Conservation (phyloP, 2,113 vertebrate genomes). For the Pangasianodon hypophthalmus region DNA sequence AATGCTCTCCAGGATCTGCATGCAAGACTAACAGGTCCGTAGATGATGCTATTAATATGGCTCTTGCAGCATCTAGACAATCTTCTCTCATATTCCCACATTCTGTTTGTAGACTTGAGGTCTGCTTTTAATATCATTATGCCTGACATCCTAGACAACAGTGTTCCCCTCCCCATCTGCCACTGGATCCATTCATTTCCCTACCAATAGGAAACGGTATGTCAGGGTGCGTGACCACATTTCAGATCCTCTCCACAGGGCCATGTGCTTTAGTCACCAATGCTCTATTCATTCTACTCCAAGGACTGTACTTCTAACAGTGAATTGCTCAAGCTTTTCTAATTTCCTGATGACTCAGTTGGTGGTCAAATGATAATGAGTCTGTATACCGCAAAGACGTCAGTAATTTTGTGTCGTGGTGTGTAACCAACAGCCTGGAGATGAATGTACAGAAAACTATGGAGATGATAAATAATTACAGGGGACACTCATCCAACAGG, state of each 20-base stretch:
- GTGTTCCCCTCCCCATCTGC: background rate
- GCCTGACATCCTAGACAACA: background rate
- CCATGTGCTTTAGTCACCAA: background rate
- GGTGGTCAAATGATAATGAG: background rate
- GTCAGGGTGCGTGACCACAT: background rate
- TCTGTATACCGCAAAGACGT: background rate
- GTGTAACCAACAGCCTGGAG: background rate
- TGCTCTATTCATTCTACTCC: background rate
- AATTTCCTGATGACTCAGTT: background rate
- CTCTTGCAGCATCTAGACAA: background rate
- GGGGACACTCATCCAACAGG: background rate
- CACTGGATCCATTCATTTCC: background rate
- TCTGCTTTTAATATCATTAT: background rate
- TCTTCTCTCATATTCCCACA: background rate
- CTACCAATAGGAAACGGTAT: background rate
- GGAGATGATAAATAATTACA: background rate
- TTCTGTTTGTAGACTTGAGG: background rate
- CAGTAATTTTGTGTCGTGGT: background rate
- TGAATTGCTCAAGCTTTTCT: background rate
- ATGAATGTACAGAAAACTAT: background rate
- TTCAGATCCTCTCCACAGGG: background rate
- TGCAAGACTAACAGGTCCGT: background rate
- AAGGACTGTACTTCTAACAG: background rate
- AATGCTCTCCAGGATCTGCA: background rate
- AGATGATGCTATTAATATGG: background rate